Conservation (phyloP, 2,797 vertebrate species). For the Poecilia picta region DNA sequence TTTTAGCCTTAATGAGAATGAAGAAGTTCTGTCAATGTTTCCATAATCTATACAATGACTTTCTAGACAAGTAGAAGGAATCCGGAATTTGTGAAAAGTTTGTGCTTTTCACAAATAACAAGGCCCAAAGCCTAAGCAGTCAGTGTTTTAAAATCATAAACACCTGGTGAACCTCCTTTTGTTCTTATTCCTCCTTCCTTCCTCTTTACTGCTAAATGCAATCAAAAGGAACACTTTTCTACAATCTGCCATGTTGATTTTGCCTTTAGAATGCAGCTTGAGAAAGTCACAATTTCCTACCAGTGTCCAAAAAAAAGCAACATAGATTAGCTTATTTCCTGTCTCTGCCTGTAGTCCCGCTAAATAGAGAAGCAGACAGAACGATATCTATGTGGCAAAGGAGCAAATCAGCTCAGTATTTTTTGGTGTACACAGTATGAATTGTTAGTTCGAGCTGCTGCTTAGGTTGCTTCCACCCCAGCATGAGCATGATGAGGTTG, state of each 20-base stretch:
- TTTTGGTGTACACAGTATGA: neutral
- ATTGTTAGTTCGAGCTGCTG: neutral
- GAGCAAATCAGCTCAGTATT: neutral
- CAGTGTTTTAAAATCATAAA: neutral
- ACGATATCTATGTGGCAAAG: neutral
- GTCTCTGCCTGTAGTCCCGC: no score
- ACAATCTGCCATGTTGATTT: neutral
- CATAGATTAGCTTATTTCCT: neutral
- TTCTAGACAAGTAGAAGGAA: neutral
- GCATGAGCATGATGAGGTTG: neutral
- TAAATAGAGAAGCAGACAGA: neutral
- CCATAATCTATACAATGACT: neutral
- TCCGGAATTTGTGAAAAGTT: neutral
- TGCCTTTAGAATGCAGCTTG: neutral
- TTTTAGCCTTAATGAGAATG: neutral
- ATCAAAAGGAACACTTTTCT: neutral
- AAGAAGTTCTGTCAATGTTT: neutral
- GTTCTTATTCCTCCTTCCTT: neutral
- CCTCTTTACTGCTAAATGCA: neutral
- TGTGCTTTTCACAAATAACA: neutral
- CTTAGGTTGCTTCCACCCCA: neutral
- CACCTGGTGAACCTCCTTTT: neutral
- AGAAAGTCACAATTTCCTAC: neutral
- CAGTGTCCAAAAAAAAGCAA: neutral
- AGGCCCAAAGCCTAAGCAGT: neutral